These are phyloP conservation scores for Ageneiosus marmoratus DNA, from an alignment of 2,113 vertebrate species.

Conservation along the genomic window DNA sequence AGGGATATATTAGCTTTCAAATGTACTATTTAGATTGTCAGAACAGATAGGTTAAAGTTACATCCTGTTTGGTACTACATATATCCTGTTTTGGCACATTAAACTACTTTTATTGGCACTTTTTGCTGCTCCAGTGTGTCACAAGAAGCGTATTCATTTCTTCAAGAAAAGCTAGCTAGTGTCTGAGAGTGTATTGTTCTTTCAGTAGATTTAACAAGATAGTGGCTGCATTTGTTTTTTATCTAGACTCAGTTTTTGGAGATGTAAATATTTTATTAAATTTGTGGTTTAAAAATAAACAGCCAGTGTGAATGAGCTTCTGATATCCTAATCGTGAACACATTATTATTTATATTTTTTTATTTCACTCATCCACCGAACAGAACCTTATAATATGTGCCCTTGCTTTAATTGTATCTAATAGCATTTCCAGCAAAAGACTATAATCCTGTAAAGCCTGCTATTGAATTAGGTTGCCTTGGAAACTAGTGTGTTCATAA, in stretches of 20 bases:
- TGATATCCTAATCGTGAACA: neutral
- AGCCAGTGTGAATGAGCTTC: neutral
- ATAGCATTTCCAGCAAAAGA: neutral
- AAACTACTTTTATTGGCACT: neutral
- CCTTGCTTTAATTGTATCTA: neutral
- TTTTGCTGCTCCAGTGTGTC: neutral
- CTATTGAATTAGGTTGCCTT: neutral
- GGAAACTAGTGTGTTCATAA: constrained; percentile 10
- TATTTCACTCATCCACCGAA: neutral
- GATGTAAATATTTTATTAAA: too few relatives aligned
- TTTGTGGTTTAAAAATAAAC: too few relatives aligned
- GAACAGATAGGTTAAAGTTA: neutral
- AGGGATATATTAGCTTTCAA: neutral
- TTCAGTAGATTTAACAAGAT: neutral
- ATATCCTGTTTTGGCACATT: neutral
- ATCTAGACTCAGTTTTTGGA: neutral
- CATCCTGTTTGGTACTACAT: neutral
- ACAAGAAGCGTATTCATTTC: neutral
- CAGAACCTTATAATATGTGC: neutral
- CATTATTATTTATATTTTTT: too few relatives aligned
- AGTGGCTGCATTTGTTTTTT: neutral
- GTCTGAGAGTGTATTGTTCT: neutral
- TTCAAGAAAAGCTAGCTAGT: neutral
- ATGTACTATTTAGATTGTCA: neutral
- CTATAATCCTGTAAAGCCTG: neutral